These are phyloP conservation scores for Lymantria dispar DNA, from an alignment of 2,888 invertebrate species.

Conservation along the genomic window DNA sequence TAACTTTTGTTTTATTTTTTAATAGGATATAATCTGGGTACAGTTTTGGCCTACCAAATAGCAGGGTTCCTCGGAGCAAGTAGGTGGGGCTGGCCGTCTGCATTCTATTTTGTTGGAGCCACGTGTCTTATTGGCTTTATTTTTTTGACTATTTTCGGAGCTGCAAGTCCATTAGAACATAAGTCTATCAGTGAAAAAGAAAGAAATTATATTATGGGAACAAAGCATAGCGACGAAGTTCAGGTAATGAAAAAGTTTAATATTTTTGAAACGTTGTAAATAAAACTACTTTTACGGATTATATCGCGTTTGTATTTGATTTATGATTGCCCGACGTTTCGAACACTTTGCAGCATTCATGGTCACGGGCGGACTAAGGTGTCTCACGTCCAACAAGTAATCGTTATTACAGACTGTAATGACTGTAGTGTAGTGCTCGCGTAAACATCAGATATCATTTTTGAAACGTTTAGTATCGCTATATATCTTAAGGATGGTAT, in stretches of 20 bases:
- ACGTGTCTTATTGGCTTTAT: constrained; percentile 73
- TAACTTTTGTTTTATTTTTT: constrained; percentile 1
- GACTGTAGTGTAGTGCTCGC: too few species aligned
- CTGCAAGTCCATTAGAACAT: constrained; percentile 71
- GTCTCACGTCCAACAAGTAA: too few species aligned
- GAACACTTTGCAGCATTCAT: too few species aligned
- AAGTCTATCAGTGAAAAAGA: constrained; percentile 53
- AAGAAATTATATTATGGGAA: constrained; percentile 3
- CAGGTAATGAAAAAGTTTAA: not conserved
- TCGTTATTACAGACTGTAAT: too few species aligned
- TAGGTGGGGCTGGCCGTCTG: constrained; percentile 84
- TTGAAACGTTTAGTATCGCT: too few species aligned
- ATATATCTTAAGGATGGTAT: too few species aligned
- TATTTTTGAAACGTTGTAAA: not conserved
- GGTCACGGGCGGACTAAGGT: too few species aligned
- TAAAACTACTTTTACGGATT: too few species aligned
- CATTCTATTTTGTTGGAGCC: constrained; percentile 83
- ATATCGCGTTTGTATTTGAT: too few species aligned
- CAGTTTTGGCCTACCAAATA: constrained; percentile 83
- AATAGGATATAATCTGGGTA: constrained; percentile 85
- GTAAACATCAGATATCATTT: too few species aligned
- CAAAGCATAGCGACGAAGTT: not conserved
- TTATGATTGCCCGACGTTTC: too few species aligned
- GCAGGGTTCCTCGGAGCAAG: constrained; percentile 84
- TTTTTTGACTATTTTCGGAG: constrained; percentile 66